A percentile compares a stretch with the other conserved stretches of the same genome.
These are phyloP conservation scores for Armadillidium nasatum DNA, from an alignment of 1,140 invertebrate species.

Conservation along the genomic window DNA sequence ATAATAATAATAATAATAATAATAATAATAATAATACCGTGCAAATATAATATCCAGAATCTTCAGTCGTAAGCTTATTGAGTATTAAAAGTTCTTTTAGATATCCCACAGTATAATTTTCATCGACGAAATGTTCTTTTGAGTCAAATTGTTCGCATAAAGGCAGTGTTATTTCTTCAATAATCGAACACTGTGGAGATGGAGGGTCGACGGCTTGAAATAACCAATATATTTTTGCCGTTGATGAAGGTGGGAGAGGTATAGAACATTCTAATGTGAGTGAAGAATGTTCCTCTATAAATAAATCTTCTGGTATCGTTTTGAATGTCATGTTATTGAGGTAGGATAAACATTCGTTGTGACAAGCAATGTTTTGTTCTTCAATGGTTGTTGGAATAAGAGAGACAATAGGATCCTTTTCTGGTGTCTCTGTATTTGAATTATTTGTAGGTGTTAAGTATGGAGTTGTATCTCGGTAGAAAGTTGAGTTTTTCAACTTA, in stretches of 20 bases:
- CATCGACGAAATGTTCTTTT: neutral
- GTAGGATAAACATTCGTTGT: neutral
- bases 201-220: neutral
- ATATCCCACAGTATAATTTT: neutral
- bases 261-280: neutral
- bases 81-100: neutral
- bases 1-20: too few species aligned
- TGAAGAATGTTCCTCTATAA: neutral
- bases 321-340: neutral
- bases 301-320: neutral
- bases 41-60: neutral
- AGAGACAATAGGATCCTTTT: neutral
- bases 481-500: too few species aligned
- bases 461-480: too few species aligned
- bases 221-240: neutral
- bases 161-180: neutral
- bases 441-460: too few species aligned
- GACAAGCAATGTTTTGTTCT: neutral
- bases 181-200: neutral
- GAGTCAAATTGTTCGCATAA: neutral
- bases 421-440: too few species aligned
- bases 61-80: neutral
- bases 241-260: neutral
- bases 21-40: neutral
- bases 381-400: neutral